Evolutionary conservation across 1,140 invertebrate genomes (phyloP), one percentile per base, ranked within the genome.

Genomic region (Himalopsyche phryganea): DNA sequence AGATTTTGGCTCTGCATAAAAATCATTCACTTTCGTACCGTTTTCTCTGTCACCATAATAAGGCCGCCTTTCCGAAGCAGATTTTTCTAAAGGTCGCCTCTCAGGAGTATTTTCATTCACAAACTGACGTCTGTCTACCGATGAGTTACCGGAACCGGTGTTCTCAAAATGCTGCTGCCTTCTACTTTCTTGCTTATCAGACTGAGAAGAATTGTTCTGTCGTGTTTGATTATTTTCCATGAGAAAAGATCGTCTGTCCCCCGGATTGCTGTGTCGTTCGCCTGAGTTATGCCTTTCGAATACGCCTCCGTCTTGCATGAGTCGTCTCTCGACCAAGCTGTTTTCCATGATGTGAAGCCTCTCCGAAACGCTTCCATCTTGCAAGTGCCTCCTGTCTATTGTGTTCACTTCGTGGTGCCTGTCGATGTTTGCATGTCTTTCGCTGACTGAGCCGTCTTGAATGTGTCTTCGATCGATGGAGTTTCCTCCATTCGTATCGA

Each of bases 21-120:
- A 42, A 13, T 44, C 50, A 23, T 50, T 32, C 6, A 28, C 32
- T 0, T 41, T 42, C 13, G 11, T 19, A 17, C 50, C 20, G 38
- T 40, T 40, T n/a, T 46, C 44, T 28, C 23, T 28, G 23, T 28
- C 23, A n/a, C 20, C 44, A 19, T 46, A 46, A 20, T 53, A 53
- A 28, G 17, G 19, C 19, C 49, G 53, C 18, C 60, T 38, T 6
- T 61, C 60, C 10, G 60, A 33, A 46, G 50, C 53, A n/a, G 60
- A 57, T n/a, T 61, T 61, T 32, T 61, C 60, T n/a, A 53, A 23
- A 18, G 18, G 14, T 18, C 60, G 36, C 17, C 58, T 17, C 10
- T 55, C 52, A 14, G 14, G 38, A 46, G 36, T 41, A 13, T 55
- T 28, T 9, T 28, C 23, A 28, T 28, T 28, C 23, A 28, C 23